These are phyloP conservation scores for Caenorhabditis doughertyi DNA, from an alignment of 2,888 invertebrate genomes.

Conservation along the genomic window DNA sequence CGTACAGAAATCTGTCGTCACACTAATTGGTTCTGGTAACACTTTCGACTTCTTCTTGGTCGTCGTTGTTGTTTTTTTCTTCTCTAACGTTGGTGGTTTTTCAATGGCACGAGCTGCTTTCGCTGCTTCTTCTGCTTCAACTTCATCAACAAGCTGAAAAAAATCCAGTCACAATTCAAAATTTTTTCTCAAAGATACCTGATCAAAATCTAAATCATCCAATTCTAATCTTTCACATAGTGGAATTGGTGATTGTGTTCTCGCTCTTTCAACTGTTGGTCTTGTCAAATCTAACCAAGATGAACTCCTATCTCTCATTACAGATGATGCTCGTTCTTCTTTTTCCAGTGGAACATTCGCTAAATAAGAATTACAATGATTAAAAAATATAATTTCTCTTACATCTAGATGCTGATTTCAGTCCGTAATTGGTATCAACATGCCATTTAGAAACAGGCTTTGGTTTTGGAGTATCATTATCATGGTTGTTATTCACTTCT, in stretches of 20 bases:
- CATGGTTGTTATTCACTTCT: conserved; percentile 70
- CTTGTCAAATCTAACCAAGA: conserved; percentile 67
- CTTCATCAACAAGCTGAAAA: conserved; percentile 47
- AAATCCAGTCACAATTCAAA: neutral
- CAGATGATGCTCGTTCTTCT: conserved; percentile 64
- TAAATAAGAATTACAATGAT: conserved; percentile 20
- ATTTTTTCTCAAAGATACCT: conserved; percentile 3
- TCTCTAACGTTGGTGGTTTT: conserved; percentile 20
- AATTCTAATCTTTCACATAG: conserved; percentile 59
- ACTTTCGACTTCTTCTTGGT: conserved; percentile 39
- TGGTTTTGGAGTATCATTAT: conserved; percentile 60
- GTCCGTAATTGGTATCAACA: conserved; percentile 67
- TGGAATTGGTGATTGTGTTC: conserved; percentile 68
- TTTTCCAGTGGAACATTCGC: conserved; percentile 69
- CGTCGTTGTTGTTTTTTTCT: conserved; percentile 39
- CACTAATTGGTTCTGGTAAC: conserved; percentile 61
- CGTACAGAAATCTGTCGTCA: conserved; percentile 59
- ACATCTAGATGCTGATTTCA: conserved; percentile 61
- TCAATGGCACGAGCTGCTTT: conserved; percentile 35
- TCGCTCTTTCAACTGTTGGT: conserved; percentile 58
- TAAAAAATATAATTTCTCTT: no score
- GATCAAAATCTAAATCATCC: conserved; percentile 60
- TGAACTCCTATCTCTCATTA: conserved; percentile 60
- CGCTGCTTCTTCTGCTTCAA: conserved; percentile 42
- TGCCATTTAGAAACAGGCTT: conserved; percentile 73